A percentile compares a stretch with the other conserved stretches of the same genome.
Conservation (phyloP, 1,140 invertebrate genomes). For the Penaeus chinensis region DNA sequence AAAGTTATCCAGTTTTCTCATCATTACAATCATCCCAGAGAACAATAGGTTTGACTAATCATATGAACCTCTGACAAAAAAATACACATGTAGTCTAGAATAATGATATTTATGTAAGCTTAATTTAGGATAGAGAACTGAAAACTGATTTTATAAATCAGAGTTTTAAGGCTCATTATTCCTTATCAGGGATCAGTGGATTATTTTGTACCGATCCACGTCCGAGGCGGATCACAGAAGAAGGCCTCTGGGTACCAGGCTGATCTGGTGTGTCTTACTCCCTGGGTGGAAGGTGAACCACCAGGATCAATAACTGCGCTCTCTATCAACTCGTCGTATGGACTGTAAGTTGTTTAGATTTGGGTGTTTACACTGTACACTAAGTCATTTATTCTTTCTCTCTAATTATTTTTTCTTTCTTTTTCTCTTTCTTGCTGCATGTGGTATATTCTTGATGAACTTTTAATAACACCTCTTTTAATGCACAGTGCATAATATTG, state of each 20-base stretch:
- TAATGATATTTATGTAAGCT: no score
- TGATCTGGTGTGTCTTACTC: conserved; percentile 91
- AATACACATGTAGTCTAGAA: no score
- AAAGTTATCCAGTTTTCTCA: no score
- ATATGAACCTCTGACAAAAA: no score
- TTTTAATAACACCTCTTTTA: no score
- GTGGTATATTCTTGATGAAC: no score
- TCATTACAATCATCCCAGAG: no score
- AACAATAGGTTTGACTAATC: no score
- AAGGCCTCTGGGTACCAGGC: conserved; percentile 94
- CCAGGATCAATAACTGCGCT: conserved; percentile 88
- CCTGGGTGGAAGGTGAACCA: conserved; percentile 81
- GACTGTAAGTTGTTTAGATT: conserved; percentile 81
- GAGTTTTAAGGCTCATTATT: not conserved
- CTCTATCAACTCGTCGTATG: conserved; percentile 94
- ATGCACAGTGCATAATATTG: no score
- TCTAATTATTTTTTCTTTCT: no score
- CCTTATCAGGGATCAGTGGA: conserved; percentile 52
- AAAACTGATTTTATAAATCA: not conserved
- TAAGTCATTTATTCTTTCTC: not conserved
- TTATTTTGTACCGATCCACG: conserved; percentile 72
- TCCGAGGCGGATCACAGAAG: conserved; percentile 81
- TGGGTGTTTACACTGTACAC: not conserved
- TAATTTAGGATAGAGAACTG: not conserved
- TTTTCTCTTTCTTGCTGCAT: no score